Conservation (phyloP, 2,113 vertebrate genomes). For the Myiozetetes cayanensis region DNA sequence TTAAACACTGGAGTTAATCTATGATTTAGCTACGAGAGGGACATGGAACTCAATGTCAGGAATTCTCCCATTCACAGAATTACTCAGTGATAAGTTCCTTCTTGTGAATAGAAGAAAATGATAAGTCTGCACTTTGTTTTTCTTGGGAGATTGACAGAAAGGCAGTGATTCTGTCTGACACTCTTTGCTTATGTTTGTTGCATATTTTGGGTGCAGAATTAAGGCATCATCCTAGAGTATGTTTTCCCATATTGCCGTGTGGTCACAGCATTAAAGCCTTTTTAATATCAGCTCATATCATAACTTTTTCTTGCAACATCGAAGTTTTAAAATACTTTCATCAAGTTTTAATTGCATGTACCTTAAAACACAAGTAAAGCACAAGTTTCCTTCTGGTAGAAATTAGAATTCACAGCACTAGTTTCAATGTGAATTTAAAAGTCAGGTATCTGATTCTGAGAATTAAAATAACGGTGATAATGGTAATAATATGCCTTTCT, state of each 20-base stretch:
- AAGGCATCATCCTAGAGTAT: neutral
- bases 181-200: neutral
- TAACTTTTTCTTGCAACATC: neutral
- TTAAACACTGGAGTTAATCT: neutral
- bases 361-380: neutral
- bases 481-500: neutral
- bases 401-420: neutral
- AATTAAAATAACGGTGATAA: neutral
- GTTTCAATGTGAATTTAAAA: neutral
- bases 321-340: neutral
- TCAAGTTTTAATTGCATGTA: neutral
- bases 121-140: neutral
- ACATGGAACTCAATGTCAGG: neutral
- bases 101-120: neutral
- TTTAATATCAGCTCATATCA: neutral
- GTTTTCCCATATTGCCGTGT: neutral
- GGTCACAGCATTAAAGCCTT: neutral
- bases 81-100: neutral
- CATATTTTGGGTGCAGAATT: neutral
- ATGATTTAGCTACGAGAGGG: neutral
- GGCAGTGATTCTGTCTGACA: neutral
- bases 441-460: neutral
- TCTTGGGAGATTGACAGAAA: neutral
- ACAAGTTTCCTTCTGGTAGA: neutral
- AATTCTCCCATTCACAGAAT: neutral